Evolutionary conservation across 2,113 vertebrate genomes (phyloP).

Genomic region (Piaya cayana): DNA sequence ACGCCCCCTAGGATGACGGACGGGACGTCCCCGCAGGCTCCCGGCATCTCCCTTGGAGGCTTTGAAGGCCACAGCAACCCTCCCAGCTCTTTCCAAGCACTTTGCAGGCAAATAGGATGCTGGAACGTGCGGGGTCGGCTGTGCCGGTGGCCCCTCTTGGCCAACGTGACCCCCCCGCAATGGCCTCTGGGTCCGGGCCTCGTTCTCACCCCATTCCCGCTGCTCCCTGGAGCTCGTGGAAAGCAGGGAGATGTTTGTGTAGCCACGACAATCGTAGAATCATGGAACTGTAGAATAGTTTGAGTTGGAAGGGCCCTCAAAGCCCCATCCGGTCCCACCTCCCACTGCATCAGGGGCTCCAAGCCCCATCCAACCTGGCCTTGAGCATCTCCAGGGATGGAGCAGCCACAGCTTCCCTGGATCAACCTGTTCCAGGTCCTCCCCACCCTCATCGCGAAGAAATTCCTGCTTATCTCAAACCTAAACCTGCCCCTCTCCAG

Average conservation of each 20-base stretch:
- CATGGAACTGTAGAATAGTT: no score
- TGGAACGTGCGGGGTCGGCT: neutral
- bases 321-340: no score
- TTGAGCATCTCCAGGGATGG: no score
- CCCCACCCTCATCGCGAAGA: no score
- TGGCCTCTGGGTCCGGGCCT: neutral
- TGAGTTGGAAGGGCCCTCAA: no score
- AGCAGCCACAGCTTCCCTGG: no score
- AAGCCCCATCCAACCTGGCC: no score
- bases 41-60: neutral
- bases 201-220: neutral
- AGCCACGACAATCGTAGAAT: neutral
- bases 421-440: no score
- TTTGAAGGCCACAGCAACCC: neutral
- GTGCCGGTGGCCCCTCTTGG: neutral
- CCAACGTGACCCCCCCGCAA: neutral
- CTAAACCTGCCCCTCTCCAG: no score
- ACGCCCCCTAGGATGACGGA: no score
- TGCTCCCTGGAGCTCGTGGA: neutral
- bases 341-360: no score
- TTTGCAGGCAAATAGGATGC: neutral
- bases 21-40: accelerated
- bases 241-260: neutral
- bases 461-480: no score
- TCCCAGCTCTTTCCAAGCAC: neutral